Evolutionary conservation across 2,113 vertebrate species (phyloP), one percentile per base, ranked within the genome.

Genomic region (Serilophus lunatus): DNA sequence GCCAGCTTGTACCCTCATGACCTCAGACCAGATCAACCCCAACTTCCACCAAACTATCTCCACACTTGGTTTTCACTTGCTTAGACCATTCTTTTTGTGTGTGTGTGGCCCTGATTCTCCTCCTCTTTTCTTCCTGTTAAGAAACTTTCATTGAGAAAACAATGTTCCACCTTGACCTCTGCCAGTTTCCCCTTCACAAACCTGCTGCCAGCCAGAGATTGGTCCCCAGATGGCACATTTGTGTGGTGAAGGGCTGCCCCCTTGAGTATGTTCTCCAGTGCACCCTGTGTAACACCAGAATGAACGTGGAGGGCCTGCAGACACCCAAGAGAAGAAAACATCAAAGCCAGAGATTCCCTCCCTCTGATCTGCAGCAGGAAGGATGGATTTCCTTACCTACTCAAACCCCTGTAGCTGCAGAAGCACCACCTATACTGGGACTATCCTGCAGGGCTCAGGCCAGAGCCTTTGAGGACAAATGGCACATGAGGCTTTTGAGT

Each of bases 211-310:
- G 26, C 70, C 66, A 42, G 40, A 63, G 45, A 75, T 29, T 35
- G 14, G 35, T 19, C 47, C 56, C 83, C 77, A 63, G 13, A 28
- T 15, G 65, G 31, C 66, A 44, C 53, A 40, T 85, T 91, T 79
- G 25, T 68, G 74, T 71, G 72, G 82, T 47, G 79, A 93, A 86
- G 84, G 93, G 90, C 92, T 96, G 94, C 90, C 96, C 90, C 85
- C 93, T 96, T 94, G 75, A 96, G 94, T 82, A 81, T 11, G 23
- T 42, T 81, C 85, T 83, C 92, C 79, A n/a, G n/a, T 56, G 79
- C 40, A 83, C 85, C 72, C 68, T 36, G 51, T 16, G 36, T 47
- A 80, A 65, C 33, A 61, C 35, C 84, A 83, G 33, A 23, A 5
- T 0, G 2, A 54, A n/a, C 2, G 2, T 1, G 56, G 29, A 85